Evolutionary conservation across 1,140 invertebrate genomes (phyloP), one percentile per base, ranked within the genome.

Genomic region (Diachasmimorpha longicaudata): DNA sequence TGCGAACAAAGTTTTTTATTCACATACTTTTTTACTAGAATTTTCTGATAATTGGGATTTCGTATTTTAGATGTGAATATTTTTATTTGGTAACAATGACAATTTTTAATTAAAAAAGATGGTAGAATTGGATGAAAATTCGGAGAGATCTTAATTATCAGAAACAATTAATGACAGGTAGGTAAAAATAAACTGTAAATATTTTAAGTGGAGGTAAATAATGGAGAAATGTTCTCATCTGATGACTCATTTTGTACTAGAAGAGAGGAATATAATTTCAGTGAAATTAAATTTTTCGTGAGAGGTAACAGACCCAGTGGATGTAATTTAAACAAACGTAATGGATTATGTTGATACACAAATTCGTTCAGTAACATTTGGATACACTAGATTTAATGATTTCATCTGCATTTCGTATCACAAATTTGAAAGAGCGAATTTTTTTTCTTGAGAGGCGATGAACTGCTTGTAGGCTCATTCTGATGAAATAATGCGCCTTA

Each of bases 171-270:
- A 52, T 52, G 14, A 52, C 31, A 31, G 31, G 31, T 31, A 31
- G 31, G 2, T 19, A 0, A n/a, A 52, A 16, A n/a, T 13, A 19
- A 52, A 52, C 11, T 63, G 58, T 63, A 63, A 63, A 63, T 63
- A 63, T 25, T 63, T 25, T 6, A 63, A 63, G 11, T 63, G 58
- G 55, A 74, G 55, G 2, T n/a, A 19, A 66, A 74, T 63, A 69
- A 77, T 66, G 70, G 70, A 74, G 77, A 70, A 77, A 78, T 78
- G 10, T 78, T 69, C 70, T 77, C 13, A 79, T 72, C 73, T 78
- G 23, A 77, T 77, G 70, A 68, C 58, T 67, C 66, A 68, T 77
- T 74, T 74, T 77, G 39, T 42, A 42, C 31, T 31, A 31, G 6
- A 31, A 31, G 31, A 31, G 31, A 31, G 6, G 6, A 31, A 31